These are phyloP conservation scores for Phainopepla nitens DNA, from an alignment of 2,113 vertebrate species.

Conservation along the genomic window DNA sequence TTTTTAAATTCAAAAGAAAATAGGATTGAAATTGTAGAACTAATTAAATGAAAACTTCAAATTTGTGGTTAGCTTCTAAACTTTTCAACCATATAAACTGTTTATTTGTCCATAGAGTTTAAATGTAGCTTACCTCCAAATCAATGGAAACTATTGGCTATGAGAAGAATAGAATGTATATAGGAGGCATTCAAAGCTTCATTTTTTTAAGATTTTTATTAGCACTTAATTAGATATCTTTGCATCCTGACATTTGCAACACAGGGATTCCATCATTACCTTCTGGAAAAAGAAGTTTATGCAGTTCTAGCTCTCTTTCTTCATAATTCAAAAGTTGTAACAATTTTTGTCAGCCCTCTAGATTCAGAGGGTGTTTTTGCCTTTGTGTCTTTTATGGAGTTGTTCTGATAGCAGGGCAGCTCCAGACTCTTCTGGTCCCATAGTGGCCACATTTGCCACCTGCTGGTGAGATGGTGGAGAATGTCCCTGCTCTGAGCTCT, in stretches of 20 bases:
- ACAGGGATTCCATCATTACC: background rate
- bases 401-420: background rate
- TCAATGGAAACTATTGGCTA: background rate
- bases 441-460: slow-evolving; percentile 31
- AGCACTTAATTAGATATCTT: background rate
- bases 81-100: background rate
- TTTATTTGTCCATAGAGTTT: background rate
- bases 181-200: background rate
- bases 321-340: background rate
- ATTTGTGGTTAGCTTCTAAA: background rate
- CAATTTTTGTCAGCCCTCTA: background rate
- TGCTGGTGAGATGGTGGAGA: slow-evolving; percentile 38
- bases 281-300: background rate
- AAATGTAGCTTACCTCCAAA: background rate
- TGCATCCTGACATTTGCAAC: background rate
- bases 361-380: background rate
- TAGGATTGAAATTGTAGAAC: background rate
- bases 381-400: background rate
- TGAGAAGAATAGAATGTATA: background rate
- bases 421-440: background rate
- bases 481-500: background rate
- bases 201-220: background rate
- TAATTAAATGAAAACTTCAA: background rate
- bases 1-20: background rate
- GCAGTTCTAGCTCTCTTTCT: background rate